These are phyloP conservation scores for Diachasma alloeum DNA, from an alignment of 1,140 invertebrate species.

Conservation along the genomic window DNA sequence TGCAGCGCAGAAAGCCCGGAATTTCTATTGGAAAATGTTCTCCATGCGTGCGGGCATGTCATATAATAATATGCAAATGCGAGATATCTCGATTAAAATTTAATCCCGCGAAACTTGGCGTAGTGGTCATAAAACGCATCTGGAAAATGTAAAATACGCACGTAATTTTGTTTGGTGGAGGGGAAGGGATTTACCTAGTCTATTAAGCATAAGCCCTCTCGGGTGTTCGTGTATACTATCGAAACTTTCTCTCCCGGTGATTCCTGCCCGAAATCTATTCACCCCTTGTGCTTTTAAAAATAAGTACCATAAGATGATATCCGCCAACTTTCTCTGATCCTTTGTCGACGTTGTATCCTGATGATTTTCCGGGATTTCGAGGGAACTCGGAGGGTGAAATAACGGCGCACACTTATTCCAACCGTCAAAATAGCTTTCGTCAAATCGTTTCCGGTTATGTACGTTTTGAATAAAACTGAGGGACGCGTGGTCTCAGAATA, in stretches of 20 bases:
- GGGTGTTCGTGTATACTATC: not conserved
- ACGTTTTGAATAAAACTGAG: too few relatives aligned
- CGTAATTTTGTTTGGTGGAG: constrained; percentile 48
- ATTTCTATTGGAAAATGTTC: not conserved
- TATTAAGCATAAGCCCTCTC: not conserved
- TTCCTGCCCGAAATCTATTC: not conserved
- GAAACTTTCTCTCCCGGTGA: not conserved
- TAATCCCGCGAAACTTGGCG: constrained; percentile 38
- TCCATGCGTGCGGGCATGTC: constrained; percentile 37
- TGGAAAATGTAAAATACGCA: constrained; percentile 57
- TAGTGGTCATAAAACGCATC: constrained; percentile 52
- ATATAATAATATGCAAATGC: constrained; percentile 50
- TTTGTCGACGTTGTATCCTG: constrained; percentile 28
- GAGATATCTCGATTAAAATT: constrained; percentile 52
- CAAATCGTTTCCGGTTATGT: not conserved
- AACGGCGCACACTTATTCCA: constrained; percentile 21
- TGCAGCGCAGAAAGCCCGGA: not conserved
- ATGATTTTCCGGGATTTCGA: constrained; percentile 30
- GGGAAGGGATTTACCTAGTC: constrained; percentile 18
- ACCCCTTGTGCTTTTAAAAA: not conserved
- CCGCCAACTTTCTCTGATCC: not conserved
- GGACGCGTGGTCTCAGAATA: not conserved
- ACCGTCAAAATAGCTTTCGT: not conserved
- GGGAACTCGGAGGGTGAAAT: constrained; percentile 30
- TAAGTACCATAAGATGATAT: not conserved